Evolutionary conservation across 2,888 invertebrate genomes (phyloP).

Genomic region (Meteorus cinctellus): DNA sequence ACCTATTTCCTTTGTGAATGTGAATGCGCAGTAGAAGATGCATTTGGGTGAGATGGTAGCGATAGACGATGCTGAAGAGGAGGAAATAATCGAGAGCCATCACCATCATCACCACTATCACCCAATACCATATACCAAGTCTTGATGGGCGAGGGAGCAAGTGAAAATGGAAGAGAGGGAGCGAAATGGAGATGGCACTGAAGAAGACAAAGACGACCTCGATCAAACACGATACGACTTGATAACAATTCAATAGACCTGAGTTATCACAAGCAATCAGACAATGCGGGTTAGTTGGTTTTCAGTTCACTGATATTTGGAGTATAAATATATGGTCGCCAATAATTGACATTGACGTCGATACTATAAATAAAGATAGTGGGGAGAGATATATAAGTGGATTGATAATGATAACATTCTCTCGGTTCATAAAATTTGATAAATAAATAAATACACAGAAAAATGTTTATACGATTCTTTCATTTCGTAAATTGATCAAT

Average conservation of each 20-base stretch:
- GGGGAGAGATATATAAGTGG: not conserved
- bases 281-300: constrained; percentile 37
- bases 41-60: constrained; percentile 18
- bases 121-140: constrained; percentile 19
- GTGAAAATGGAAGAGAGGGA: constrained; percentile 9
- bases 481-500: too few species aligned
- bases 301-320: constrained; percentile 6
- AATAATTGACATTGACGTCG: constrained; percentile 10
- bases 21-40: constrained; percentile 18
- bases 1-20: constrained; percentile 13
- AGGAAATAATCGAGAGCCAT: constrained; percentile 21
- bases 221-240: constrained; percentile 39
- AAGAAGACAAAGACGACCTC: constrained; percentile 36
- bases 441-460: too few species aligned
- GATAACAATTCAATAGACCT: constrained; percentile 32
- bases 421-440: too few species aligned
- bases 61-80: constrained; percentile 8
- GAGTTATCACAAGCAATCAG: constrained; percentile 38
- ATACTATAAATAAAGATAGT: not conserved
- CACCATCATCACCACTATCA: not conserved
- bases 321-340: not conserved
- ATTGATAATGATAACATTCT: too few species aligned
- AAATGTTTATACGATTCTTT: too few species aligned
- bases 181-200: not conserved
- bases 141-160: constrained; percentile 6